phyloP scores from a whole-genome alignment of 2,888 invertebrate genomes.

The Euzophera pinguis region DNA sequence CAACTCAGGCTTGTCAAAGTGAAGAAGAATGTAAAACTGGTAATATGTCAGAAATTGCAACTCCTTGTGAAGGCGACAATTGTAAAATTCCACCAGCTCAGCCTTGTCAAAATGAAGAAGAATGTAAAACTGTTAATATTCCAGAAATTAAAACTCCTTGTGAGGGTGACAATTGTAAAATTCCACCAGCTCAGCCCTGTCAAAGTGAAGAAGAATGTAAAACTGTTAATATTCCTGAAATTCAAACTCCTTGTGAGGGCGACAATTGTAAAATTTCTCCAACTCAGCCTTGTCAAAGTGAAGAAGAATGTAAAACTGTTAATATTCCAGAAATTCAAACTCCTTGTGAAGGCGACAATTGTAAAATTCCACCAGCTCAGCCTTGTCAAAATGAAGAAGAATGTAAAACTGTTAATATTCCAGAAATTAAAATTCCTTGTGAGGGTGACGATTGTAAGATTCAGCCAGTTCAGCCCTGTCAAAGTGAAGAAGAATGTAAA shows the following conservation, averaged over 20 bases:
- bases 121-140: constrained; percentile 25
- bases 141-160: constrained; percentile 22
- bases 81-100: constrained; percentile 21
- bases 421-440: constrained; percentile 22
- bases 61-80: constrained; percentile 30
- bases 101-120: constrained; percentile 27
- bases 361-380: constrained; percentile 18
- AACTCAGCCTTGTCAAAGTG: constrained; percentile 24
- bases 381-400: constrained; percentile 28
- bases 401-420: constrained; percentile 25
- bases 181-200: constrained; percentile 24
- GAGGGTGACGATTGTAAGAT: constrained; percentile 28
- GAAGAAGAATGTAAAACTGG: constrained; percentile 26
- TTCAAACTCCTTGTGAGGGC: constrained; percentile 27
- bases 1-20: constrained; percentile 25
- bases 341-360: constrained; percentile 32
- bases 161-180: constrained; percentile 28
- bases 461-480: constrained; percentile 24
- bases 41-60: constrained; percentile 16
- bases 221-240: constrained; percentile 18
- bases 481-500: constrained; percentile 27
- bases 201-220: constrained; percentile 27
- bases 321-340: constrained; percentile 16
- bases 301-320: constrained; percentile 25
- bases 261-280: constrained; percentile 25